phyloP scores from a whole-genome alignment of 1,140 invertebrate genomes.

The Manduca sexta region DNA sequence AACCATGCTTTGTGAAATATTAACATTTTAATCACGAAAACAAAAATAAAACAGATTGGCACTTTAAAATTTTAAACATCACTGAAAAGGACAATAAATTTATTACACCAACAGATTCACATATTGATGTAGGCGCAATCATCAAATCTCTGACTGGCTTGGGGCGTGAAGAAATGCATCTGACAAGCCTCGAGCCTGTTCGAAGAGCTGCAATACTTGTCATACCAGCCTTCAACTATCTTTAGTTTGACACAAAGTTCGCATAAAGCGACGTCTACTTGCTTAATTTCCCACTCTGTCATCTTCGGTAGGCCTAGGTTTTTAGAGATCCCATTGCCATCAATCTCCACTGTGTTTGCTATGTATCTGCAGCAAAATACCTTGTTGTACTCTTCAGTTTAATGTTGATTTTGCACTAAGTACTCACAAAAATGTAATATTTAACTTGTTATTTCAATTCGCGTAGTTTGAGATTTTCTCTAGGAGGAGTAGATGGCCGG shows the following conservation, averaged over 20 bases:
- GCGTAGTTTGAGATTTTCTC: too few species aligned
- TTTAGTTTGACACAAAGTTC: slow-evolving; percentile 25
- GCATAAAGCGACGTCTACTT: slow-evolving; percentile 33
- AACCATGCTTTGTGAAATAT: not conserved
- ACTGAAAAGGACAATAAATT: slow-evolving; percentile 5
- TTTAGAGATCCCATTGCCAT: slow-evolving; percentile 34
- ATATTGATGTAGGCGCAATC: slow-evolving; percentile 48
- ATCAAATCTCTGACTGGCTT: slow-evolving; percentile 28
- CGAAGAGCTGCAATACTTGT: slow-evolving; percentile 35
- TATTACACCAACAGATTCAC: slow-evolving; percentile 15
- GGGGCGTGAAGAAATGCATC: slow-evolving; percentile 34
- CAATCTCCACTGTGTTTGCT: slow-evolving; percentile 41
- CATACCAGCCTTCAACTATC: slow-evolving; percentile 42
- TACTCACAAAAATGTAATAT: too few species aligned
- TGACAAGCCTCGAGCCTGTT: slow-evolving; percentile 34
- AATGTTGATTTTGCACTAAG: not conserved
- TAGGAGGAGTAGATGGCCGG: too few species aligned
- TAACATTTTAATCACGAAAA: not conserved
- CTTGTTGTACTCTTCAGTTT: slow-evolving; percentile 21
- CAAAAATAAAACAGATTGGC: slow-evolving; percentile 1
- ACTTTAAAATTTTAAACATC: slow-evolving; percentile 5
- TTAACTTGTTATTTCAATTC: too few species aligned
- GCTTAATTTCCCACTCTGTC: slow-evolving; percentile 30
- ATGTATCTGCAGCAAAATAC: slow-evolving; percentile 51
- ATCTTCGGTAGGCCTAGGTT: slow-evolving; percentile 43